Evolutionary conservation across 2,113 vertebrate species (phyloP).

Genomic region (Hippocampus mohnikei): DNA sequence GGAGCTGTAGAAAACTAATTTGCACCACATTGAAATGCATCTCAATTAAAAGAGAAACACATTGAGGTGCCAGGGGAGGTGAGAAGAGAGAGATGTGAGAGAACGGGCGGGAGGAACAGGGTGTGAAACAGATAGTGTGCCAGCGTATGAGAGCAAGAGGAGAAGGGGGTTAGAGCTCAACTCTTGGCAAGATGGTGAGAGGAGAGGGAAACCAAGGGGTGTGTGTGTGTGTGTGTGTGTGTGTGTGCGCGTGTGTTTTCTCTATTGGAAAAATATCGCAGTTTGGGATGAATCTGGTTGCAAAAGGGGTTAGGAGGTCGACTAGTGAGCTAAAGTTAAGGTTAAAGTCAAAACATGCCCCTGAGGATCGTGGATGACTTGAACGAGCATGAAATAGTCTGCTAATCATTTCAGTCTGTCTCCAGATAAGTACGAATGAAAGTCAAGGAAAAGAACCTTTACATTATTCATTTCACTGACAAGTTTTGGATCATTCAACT

Average conservation of each 20-base stretch:
- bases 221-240: conserved; percentile 15
- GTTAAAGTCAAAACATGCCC: no score
- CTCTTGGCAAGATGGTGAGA: conserved; percentile 58
- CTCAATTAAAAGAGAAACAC: conserved; percentile 74
- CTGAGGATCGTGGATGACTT: no score
- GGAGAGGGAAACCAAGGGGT: conserved; percentile 18
- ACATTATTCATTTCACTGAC: not conserved
- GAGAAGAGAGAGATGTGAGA: conserved; percentile 66
- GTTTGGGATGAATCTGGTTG: not conserved
- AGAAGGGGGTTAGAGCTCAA: conserved; percentile 35
- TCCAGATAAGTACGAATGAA: not conserved
- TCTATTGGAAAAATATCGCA: conserved; percentile 51
- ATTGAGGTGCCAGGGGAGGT: conserved; percentile 66
- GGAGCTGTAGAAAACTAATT: conserved; percentile 70
- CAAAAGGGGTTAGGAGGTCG: conserved; percentile 51
- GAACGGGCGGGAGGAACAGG: conserved; percentile 57
- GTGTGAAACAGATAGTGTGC: conserved; percentile 68
- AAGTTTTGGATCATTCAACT: not conserved
- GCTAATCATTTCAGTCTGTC: not conserved
- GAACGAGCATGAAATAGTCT: no score
- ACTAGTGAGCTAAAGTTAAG: conserved; percentile 18
- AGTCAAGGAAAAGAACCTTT: not conserved
- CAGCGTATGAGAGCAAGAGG: conserved; percentile 57
- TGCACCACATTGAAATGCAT: conserved; percentile 74
- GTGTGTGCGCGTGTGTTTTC: conserved; percentile 29